Base-by-base conservation (phyloP, 2,113 vertebrate species). In the Colinus virginianus region DNA sequence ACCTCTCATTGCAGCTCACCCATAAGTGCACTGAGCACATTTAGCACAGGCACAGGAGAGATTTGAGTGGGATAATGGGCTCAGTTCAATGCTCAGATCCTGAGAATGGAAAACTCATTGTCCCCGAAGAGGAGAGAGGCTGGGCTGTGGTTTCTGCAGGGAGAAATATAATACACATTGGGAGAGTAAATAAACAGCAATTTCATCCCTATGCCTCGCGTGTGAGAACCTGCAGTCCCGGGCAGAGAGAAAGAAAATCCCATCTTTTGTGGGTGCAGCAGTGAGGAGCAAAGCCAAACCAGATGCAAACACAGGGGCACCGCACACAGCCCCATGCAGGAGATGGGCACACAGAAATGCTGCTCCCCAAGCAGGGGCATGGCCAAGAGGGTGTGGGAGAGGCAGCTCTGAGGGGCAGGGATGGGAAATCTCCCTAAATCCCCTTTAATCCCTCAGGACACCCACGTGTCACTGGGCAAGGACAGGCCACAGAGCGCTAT, bases 51-150 rank as follows among this genome's bases (percentile, higher is more conserved):
- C 61, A 75, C 40, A 81, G 88, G 84, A 82, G 87, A 94, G 61
- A 56, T 61, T 58, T 34, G 74, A 78, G 88, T 45, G 88, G 89
- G 53, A 93, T 69, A 25, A 2, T 42, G 83, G 43, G 67, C 18
- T 78, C 91, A 78, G 36, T 90, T 88, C 90, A 90, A 72, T 0
- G 0, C 63, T 90, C 45, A 78, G 22, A 83, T 94, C 93, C 84
- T 64, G 67, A 94, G 87, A 93, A 92, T 90, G 93, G 94, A 96
- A 97, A 94, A 78, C 38, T 90, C 59, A 13, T 11, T 34, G 62
- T 87, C 69, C 68, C 84, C 61, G n/a, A 87, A 94, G 93, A 90
- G 53, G 53, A 87, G 74, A 64, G 63, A 82, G 86, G 55, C 48
- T 26, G 67, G 42, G 21, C 30, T 96, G 93, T 81, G 91, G 94